Base-by-base conservation (phyloP, 92 coral and sea anemone species). In the Epizoanthus stellaris region DNA sequence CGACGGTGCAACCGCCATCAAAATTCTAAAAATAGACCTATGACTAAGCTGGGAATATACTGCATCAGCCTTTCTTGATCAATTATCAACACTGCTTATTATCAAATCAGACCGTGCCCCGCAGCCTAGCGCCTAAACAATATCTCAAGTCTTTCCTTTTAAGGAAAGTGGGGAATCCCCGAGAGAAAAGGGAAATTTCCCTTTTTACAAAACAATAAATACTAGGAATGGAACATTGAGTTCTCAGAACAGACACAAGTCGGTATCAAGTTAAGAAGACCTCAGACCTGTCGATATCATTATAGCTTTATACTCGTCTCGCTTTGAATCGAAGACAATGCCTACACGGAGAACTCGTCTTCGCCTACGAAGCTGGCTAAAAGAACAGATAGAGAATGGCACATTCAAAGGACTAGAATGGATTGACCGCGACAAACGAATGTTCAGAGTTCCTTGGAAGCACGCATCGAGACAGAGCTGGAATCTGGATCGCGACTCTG, bases 281-380 rank as follows among this genome's bases (percentile, higher is more conserved):
- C 5, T 30, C 34, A 30, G 34, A 30, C 34, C 2, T 7, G 52
- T 30, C 11, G 4, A n/a, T 25, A 47, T 19, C 7, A 45, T 45
- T 4, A 9, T 8, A 49, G 9, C 9, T 13, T 38, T 34, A 7
- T 8, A 43, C 54, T 4, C 5, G 17, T 12, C 15, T 63, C 25
- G 25, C 1, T 39, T 79, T 40, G 15, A 63, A 21, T 38, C 65
- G 70, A 63, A 43, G 72, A 64, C 72, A 13, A 13, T 45, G 21
- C 17, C 34, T 36, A 20, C 83, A 62, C 72, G 60, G 14, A 62
- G 17, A 12, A 11, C 39, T 20, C 83, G 83, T 79, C 73, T 93
- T 36, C 94, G 92, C 6, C 85, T 93, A 81, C 89, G 94, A 59
- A 81, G 72, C 57, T 93, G 97, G 97, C 52, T 93, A 36, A 88